Base-by-base conservation (phyloP, 2,797 vertebrate genomes). In the Pangasius djambal region DNA sequence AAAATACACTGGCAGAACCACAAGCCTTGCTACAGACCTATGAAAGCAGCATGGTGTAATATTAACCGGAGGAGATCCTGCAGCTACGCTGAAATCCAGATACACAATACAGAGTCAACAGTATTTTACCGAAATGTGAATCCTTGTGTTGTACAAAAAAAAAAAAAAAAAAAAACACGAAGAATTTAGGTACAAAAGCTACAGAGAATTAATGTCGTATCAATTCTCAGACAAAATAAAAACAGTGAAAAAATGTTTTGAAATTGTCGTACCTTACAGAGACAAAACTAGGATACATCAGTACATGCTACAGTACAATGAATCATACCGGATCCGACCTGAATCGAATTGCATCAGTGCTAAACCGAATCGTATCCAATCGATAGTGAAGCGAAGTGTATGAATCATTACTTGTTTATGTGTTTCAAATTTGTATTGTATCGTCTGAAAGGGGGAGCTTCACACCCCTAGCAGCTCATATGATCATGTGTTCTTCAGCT, bases 401-500 rank as follows among this genome's bases (percentile, higher is more conserved):
- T 44, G 25, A 83, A 48, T 69, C 18, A 22, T 31, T 63, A 31
- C 9, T 50, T 84, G 44, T 50, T 31, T 52, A 84, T 50, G 16
- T 83, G 22, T 83, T 20, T 65, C n/a, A 65, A 40, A 83, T 15
- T 48, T 83, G 40, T 15, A 63, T 83, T 7, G 13, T 83, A 83
- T 83, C 8, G 13, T 65, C 6, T 65, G n/a, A 65, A 65, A 44
- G 25, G 15, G 7, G 28, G 16, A 12, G 44, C 63, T 50, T 69
- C 63, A 31, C 83, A 84, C 4, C 63, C 12, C 63, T 59, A 37
- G 12, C 28, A 52, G 52, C 65, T 48, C 61, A 72, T 57, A 85
- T 59, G 31, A 87, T 89, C 86, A 88, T 89, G 83, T 90, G 88
- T 82, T 90, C 79, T 83, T 89, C 63, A n/a, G 83, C 84, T 65